Evolutionary conservation across 1,140 invertebrate species (phyloP), one percentile per base, ranked within the genome.

Genomic region (Berghia stephanieae): DNA sequence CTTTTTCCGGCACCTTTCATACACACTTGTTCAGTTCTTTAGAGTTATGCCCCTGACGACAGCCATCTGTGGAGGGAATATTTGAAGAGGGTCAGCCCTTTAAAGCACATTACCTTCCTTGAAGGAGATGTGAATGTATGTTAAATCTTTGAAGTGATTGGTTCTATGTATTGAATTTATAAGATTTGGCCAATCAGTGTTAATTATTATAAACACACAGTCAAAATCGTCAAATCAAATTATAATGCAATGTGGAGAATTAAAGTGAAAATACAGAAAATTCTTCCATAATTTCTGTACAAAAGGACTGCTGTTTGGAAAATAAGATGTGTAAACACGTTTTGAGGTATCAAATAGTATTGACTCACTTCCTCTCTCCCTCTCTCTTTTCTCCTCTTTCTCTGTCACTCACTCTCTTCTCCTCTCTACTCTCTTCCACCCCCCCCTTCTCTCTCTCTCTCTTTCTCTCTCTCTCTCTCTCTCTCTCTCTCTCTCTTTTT

Each of bases 361-460:
- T 63, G 21, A 27, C 34, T 16, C 8, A 63, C 34, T 63, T 31
- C 8, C 57, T 16, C 57, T 27, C 57, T 27, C 57, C 34, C 27
- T 27, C 57, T 63, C 57, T 63, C 57, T 63, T 31, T 63, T 31
- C 34, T 31, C 34, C 57, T 63, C 57, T 63, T 31, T 63, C 57
- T 63, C 57, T 63, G 21, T 63, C 57, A 24, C 57, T 63, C 8
- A 8, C 24, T 63, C 8, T 10, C 8, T 63, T 21, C 57, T 63
- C 10, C 24, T 27, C 57, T 27, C 57, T 27, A 21, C 57, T 27
- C 57, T 27, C 57, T 27, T 31, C 57, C 57, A 13, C n/a, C n/a
- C n/a, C n/a, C n/a, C n/a, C n/a, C n/a, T n/a, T n/a, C n/a, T n/a
- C n/a, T n/a, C n/a, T n/a, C 57, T 63, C 57, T 63, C 57, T 63